Conservation (phyloP, 2,113 vertebrate species). For the Shinisaurus crocodilurus region DNA sequence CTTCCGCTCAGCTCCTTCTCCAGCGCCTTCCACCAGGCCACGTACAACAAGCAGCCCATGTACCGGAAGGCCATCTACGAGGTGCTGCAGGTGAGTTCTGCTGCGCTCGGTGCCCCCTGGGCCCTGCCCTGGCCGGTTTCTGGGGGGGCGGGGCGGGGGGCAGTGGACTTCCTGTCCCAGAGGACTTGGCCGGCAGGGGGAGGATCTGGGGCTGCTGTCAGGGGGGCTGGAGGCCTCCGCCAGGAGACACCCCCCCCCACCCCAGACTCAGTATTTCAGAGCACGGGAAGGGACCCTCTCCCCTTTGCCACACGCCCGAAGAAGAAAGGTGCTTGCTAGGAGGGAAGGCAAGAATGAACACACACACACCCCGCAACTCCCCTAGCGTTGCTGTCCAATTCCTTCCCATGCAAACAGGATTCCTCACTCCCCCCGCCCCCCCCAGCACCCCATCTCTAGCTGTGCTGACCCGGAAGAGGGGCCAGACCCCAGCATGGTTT, state of each 20-base stretch:
- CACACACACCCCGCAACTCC: too few relatives aligned
- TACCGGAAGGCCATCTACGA: constrained; percentile 98
- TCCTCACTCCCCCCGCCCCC: background rate
- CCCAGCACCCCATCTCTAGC: too few relatives aligned
- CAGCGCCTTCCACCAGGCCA: constrained; percentile 96
- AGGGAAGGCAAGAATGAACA: background rate
- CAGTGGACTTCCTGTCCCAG: background rate
- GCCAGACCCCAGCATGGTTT: background rate
- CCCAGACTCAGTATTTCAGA: background rate
- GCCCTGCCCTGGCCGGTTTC: too few relatives aligned
- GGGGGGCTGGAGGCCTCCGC: background rate
- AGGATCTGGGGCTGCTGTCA: too few relatives aligned
- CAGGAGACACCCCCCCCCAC: background rate
- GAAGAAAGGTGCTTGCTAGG: background rate
- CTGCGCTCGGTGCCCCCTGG: fast-evolving
- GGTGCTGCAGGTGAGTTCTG: constrained; percentile 87
- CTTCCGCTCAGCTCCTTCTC: constrained; percentile 94
- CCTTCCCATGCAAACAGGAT: background rate
- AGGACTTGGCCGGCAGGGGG: background rate
- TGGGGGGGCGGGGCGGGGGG: background rate
- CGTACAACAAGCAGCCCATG: constrained; percentile 98
- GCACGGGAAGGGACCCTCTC: background rate
- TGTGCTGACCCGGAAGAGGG: background rate
- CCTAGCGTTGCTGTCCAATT: too few relatives aligned
- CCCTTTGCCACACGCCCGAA: background rate